Evolutionary conservation across 2,113 vertebrate species (phyloP).

Genomic region (Megalops atlanticus): DNA sequence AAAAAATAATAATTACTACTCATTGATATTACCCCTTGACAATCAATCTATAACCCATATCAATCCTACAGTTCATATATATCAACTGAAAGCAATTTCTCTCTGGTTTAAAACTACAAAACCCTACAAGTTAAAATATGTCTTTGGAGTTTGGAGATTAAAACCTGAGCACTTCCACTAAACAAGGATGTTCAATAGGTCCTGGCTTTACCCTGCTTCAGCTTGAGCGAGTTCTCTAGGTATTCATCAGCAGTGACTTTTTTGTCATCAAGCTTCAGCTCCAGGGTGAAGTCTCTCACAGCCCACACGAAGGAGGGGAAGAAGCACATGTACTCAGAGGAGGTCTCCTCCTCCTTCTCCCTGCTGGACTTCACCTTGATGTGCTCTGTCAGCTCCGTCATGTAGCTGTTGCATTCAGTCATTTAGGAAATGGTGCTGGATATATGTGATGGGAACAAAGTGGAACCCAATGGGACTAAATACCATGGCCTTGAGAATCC

Average conservation of each 20-base stretch:
- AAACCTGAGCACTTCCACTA: no score
- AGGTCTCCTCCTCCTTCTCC: constrained; percentile 27
- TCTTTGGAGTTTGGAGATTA: no score
- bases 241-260: constrained; percentile 16
- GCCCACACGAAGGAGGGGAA: constrained; percentile 65
- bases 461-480: neutral
- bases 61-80: no score
- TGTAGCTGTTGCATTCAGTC: constrained; percentile 48
- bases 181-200: no score
- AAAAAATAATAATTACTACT: no score
- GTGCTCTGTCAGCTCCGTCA: constrained; percentile 61
- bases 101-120: no score
- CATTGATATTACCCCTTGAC: no score
- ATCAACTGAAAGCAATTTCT: no score
- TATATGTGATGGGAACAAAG: neutral
- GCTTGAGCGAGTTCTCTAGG: constrained; percentile 28
- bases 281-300: constrained; percentile 57
- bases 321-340: constrained; percentile 50
- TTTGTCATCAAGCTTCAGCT: constrained; percentile 9
- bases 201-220: neutral
- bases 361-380: constrained; percentile 57
- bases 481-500: neutral
- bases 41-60: no score
- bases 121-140: no score
- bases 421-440: neutral